Evolutionary conservation across 2,797 vertebrate genomes (phyloP).

Genomic region (Anomalospiza imberbis): DNA sequence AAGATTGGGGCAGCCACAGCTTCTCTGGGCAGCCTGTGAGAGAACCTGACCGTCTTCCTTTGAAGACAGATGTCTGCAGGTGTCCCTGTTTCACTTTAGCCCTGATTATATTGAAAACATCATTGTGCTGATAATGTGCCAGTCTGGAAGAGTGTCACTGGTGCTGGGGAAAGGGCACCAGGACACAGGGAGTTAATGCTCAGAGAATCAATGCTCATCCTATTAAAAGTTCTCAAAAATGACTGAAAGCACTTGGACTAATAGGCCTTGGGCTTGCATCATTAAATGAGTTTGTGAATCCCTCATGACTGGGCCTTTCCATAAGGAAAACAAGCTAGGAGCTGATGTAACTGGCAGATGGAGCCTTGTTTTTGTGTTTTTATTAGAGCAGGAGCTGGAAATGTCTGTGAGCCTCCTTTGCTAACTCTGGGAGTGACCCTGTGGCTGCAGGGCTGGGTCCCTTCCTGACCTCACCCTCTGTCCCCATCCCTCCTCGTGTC

Average conservation of each 20-base stretch:
- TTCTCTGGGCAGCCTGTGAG: neutral
- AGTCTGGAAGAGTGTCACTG: neutral
- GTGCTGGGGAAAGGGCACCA: neutral
- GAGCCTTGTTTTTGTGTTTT: neutral
- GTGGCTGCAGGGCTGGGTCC: neutral
- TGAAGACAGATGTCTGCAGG: neutral
- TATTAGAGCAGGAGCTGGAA: neutral
- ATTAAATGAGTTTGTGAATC: conserved; percentile 13
- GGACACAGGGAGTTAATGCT: neutral
- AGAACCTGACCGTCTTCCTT: accelerated
- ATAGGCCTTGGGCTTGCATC: neutral
- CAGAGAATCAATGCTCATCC: neutral
- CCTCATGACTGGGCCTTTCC: neutral
- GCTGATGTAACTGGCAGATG: neutral
- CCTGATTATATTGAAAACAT: neutral
- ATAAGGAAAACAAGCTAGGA: neutral
- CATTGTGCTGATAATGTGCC: neutral
- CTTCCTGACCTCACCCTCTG: neutral
- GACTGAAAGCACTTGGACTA: neutral
- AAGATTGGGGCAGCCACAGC: neutral
- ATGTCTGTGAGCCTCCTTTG: neutral
- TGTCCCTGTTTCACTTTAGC: neutral
- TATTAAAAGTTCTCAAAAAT: neutral
- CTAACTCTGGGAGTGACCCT: neutral
- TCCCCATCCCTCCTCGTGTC: neutral